These are phyloP conservation scores for Gymnogyps californianus DNA, from an alignment of 2,113 vertebrate species.

Conservation along the genomic window DNA sequence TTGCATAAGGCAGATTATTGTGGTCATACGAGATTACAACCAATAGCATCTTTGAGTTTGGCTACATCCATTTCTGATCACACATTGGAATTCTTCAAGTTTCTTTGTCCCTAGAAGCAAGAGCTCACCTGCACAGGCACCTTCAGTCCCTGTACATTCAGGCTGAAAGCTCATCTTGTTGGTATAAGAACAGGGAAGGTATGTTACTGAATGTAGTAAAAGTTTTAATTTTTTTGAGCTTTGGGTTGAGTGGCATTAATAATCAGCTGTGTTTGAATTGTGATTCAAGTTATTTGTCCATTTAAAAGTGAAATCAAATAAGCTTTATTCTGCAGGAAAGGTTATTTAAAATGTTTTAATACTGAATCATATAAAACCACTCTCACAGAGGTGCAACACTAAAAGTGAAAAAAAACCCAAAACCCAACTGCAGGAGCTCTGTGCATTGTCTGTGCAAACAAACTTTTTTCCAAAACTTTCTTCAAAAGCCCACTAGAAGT, in stretches of 20 bases:
- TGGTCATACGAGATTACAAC: background rate
- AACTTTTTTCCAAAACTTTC: background rate
- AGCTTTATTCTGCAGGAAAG: background rate
- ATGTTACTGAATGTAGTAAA: too few species aligned
- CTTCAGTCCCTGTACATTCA: background rate
- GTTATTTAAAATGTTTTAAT: background rate
- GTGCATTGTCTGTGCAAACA: background rate
- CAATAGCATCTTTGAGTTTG: background rate
- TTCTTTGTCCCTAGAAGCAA: background rate
- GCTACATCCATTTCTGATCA: background rate
- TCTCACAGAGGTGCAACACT: background rate
- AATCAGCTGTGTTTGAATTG: background rate
- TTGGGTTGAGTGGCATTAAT: background rate
- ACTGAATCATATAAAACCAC: background rate
- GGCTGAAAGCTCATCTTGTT: background rate
- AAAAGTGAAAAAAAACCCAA: background rate
- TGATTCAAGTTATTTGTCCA: background rate
- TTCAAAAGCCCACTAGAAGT: background rate
- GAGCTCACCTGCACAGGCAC: background rate
- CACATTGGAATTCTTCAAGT: background rate
- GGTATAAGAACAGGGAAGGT: background rate
- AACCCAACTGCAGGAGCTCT: background rate
- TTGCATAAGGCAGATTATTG: background rate
- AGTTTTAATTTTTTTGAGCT: background rate
- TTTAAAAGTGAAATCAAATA: background rate